Base-by-base conservation (phyloP, 1,140 invertebrate genomes). In the Drosophila fuyamai region DNA sequence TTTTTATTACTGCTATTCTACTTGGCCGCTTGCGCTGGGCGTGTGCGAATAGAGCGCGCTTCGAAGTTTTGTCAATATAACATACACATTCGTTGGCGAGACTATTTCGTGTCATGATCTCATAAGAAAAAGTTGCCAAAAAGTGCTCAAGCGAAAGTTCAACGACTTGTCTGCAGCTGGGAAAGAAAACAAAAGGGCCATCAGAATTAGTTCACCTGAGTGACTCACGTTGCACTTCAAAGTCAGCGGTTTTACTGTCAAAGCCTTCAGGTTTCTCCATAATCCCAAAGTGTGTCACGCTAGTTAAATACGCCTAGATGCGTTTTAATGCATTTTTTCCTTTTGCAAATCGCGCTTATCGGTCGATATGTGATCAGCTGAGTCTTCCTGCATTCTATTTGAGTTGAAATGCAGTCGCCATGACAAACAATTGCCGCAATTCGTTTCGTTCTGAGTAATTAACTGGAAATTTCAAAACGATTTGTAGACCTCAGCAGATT, bases 101-200 rank as follows among this genome's bases (percentile, higher is more conserved):
- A 40, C 70, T 57, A 75, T 72, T 82, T 72, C 70, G 60, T 88
- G 70, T 55, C 74, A 83, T 88, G 79, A 88, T 88, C 83, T 88
- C 83, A 88, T 88, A 88, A 66, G 66, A 83, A 84, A 89, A 80
- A 80, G 83, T 88, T 89, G 63, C 60, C 50, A 76, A 71, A 75
- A 75, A 57, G 29, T 47, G 66, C 46, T 38, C 23, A 54, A 59
- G 57, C 54, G 65, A 82, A 72, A 78, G 83, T 88, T 88, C 84
- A 88, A 80, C 76, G 83, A 88, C 83, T 65, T 74, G 32, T 48
- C 48, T 76, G 36, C 57, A 51, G 46, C 53, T 44, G 51, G 36
- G 48, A 48, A 54, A 53, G 12, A 47, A 47, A 23, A 51, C 27
- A 51, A 76, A 79, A 85, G 65, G 48, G 51, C 59, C 32, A 62